phyloP scores from a whole-genome alignment of 2,113 vertebrate genomes.

The Grammatotria lemairii region DNA sequence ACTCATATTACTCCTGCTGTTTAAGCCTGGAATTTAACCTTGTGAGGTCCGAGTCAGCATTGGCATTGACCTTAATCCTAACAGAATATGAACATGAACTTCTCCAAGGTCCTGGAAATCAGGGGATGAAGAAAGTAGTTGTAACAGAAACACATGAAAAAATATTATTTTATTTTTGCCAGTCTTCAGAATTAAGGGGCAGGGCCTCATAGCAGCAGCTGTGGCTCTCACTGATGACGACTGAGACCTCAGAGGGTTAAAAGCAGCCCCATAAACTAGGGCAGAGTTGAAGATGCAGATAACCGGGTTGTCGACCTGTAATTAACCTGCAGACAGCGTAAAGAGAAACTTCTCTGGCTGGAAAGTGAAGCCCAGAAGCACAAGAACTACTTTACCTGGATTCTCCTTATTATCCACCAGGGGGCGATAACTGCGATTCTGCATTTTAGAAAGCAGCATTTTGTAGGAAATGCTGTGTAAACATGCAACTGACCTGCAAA shows the following conservation, averaged over 20 bases:
- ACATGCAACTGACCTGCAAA: not conserved
- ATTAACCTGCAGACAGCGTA: not conserved
- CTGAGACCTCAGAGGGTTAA: not conserved
- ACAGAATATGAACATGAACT: not conserved
- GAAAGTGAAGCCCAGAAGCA: not conserved
- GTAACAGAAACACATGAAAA: not conserved
- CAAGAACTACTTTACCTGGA: fast-evolving
- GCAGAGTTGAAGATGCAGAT: fast-evolving
- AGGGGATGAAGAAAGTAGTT: not conserved
- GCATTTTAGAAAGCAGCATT: not conserved
- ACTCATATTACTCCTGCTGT: not conserved
- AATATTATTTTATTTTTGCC: not conserved
- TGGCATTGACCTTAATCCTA: fast-evolving
- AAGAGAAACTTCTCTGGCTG: not conserved
- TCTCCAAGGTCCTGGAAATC: not conserved
- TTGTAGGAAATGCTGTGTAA: not conserved
- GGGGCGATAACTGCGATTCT: not conserved
- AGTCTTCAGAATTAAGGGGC: not conserved
- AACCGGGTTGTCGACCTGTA: fast-evolving
- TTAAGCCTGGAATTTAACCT: not conserved
- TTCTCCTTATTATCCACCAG: not conserved
- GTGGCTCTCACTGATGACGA: not conserved
- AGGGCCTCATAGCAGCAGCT: not conserved
- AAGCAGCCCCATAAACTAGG: fast-evolving
- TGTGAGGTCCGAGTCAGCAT: not conserved